These are phyloP conservation scores for Tribolium madens DNA, from an alignment of 1,140 invertebrate species.

Conservation along the genomic window DNA sequence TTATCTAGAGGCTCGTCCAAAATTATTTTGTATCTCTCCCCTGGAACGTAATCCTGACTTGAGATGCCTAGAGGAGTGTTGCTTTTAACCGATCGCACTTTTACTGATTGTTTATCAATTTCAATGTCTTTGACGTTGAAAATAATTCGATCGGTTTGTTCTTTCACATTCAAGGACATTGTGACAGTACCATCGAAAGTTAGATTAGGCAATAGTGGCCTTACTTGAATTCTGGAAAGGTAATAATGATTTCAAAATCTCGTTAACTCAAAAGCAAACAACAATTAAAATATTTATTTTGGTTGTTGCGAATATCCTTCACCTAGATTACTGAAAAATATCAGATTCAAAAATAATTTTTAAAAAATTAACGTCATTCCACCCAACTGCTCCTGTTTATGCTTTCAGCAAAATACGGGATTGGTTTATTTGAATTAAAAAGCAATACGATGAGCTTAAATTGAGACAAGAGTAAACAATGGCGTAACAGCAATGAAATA, in stretches of 20 bases:
- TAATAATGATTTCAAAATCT: too few species aligned
- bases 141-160: conserved; percentile 58
- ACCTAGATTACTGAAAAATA: too few species aligned
- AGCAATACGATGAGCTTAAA: not conserved
- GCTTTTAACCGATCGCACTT: conserved; percentile 91
- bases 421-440: not conserved
- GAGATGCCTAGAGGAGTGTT: conserved; percentile 54
- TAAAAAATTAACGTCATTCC: too few species aligned
- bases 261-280: too few species aligned
- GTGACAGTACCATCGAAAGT: conserved; percentile 57
- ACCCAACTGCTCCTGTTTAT: too few species aligned
- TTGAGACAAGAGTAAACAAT: not conserved
- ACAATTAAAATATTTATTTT: too few species aligned
- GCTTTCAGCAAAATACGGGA: not conserved
- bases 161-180: conserved; percentile 56
- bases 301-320: too few species aligned
- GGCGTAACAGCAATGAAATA: not conserved
- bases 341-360: too few species aligned
- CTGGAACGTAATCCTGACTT: conserved; percentile 55
- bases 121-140: conserved; percentile 60
- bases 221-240: conserved; percentile 58
- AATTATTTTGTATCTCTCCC: conserved; percentile 58
- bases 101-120: conserved; percentile 69
- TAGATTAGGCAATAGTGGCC: conserved; percentile 58
- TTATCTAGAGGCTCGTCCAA: conserved; percentile 53